These are phyloP conservation scores for Paralichthys olivaceus DNA, from an alignment of 2,113 vertebrate species.

Conservation along the genomic window DNA sequence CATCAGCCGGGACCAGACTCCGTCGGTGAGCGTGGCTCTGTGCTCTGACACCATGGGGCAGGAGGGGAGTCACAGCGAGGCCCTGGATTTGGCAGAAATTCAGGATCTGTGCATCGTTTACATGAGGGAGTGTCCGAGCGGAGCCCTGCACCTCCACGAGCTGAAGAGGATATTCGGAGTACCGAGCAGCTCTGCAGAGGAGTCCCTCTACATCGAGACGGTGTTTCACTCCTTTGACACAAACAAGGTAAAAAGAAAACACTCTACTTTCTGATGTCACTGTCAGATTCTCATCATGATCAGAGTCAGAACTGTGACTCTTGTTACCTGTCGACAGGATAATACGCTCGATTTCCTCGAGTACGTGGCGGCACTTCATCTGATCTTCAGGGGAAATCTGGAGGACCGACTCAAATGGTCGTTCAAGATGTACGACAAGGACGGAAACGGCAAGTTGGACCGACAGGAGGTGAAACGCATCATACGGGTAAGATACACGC, in stretches of 20 bases:
- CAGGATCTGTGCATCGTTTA: slow-evolving; percentile 87
- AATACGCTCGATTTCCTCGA: slow-evolving; percentile 88
- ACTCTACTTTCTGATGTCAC: too few relatives aligned
- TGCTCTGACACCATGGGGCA: slow-evolving; percentile 57
- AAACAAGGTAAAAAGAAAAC: slow-evolving; percentile 79
- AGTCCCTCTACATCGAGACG: slow-evolving; percentile 86
- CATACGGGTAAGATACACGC: slow-evolving; percentile 77
- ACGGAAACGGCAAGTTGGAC: slow-evolving; percentile 88
- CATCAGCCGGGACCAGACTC: not conserved
- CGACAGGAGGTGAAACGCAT: slow-evolving; percentile 82
- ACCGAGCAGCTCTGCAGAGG: slow-evolving; percentile 80
- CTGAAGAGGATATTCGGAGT: slow-evolving; percentile 89
- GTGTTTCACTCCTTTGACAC: slow-evolving; percentile 88
- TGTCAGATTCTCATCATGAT: too few relatives aligned
- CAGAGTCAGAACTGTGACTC: too few relatives aligned
- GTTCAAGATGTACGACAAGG: slow-evolving; percentile 89
- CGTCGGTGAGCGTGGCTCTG: not conserved
- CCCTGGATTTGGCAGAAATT: slow-evolving; percentile 81
- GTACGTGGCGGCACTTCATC: slow-evolving; percentile 86
- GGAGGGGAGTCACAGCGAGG: slow-evolving; percentile 74
- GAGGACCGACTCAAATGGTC: slow-evolving; percentile 89
- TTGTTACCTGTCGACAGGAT: slow-evolving; percentile 70
- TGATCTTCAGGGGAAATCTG: slow-evolving; percentile 85
- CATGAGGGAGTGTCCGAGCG: slow-evolving; percentile 89
- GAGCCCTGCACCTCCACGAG: slow-evolving; percentile 86